phyloP scores from a whole-genome alignment of 1,140 invertebrate species.

The Cydia fagiglandana region DNA sequence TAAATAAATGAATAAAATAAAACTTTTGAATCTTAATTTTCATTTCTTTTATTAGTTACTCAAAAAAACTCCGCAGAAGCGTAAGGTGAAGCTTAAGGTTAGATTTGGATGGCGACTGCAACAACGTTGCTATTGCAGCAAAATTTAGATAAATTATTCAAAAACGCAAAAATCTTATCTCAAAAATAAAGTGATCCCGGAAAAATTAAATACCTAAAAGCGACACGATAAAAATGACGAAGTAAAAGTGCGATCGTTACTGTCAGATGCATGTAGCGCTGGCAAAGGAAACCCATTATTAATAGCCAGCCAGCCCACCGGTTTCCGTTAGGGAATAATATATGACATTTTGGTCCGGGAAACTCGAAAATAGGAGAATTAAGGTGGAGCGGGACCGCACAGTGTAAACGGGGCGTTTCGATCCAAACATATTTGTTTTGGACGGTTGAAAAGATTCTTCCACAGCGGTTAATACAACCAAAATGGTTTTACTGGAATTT shows the following conservation, averaged over 20 bases:
- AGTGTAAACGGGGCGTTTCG: constrained; percentile 34
- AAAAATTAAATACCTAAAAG: constrained; percentile 54
- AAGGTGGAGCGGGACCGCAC: constrained; percentile 35
- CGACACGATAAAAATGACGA: constrained; percentile 62
- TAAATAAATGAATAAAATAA: too few species aligned
- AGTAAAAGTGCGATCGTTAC: constrained; percentile 69
- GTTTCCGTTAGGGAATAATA: constrained; percentile 58
- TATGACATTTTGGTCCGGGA: constrained; percentile 55
- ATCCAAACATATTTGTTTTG: constrained; percentile 35
- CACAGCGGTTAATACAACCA: not conserved
- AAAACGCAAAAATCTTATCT: too few species aligned
- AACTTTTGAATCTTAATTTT: too few species aligned
- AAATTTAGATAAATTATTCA: too few species aligned
- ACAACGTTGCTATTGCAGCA: too few species aligned
- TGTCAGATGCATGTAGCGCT: constrained; percentile 66
- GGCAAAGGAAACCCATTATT: constrained; percentile 68
- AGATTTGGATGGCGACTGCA: too few species aligned
- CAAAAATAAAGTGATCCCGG: too few species aligned
- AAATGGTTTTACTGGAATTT: not conserved
- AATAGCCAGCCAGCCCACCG: constrained; percentile 59
- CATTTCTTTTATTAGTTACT: too few species aligned
- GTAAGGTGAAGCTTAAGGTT: too few species aligned
- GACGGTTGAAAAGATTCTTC: constrained; percentile 3
- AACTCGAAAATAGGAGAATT: constrained; percentile 45
- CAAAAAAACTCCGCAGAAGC: too few species aligned